Conservation (phyloP, 2,113 vertebrate genomes). For the pig (Sus scrofa) region DNA sequence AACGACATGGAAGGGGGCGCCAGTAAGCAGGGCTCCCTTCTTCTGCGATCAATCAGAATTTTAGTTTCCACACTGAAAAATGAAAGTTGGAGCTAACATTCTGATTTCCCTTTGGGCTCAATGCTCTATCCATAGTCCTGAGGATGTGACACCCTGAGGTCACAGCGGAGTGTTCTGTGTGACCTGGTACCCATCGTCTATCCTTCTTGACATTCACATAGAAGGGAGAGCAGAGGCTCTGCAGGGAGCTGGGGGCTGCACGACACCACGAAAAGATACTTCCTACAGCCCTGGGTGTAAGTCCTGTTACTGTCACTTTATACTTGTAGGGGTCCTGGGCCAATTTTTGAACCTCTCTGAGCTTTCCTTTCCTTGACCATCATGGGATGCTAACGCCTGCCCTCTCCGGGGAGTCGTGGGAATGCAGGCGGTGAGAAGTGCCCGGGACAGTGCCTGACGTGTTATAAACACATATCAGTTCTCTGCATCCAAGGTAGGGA, state of each 20-base stretch:
- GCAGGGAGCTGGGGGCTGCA: accelerated
- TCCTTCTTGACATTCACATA: accelerated
- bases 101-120: neutral
- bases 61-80: neutral
- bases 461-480: neutral
- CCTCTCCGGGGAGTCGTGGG: neutral
- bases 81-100: neutral
- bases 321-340: neutral
- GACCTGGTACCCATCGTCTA: neutral
- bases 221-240: neutral
- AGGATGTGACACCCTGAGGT: neutral
- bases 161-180: accelerated
- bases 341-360: neutral
- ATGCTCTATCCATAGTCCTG: neutral
- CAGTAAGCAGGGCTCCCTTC: neutral
- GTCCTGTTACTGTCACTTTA: neutral
- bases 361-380: neutral
- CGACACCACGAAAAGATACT: neutral
- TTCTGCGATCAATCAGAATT: neutral
- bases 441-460: neutral
- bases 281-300: neutral
- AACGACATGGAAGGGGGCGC: neutral
- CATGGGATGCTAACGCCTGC: neutral
- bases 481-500: neutral
- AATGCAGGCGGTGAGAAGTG: neutral